phyloP scores from a whole-genome alignment of 2,113 vertebrate species.

The Dipodomys ordii region DNA sequence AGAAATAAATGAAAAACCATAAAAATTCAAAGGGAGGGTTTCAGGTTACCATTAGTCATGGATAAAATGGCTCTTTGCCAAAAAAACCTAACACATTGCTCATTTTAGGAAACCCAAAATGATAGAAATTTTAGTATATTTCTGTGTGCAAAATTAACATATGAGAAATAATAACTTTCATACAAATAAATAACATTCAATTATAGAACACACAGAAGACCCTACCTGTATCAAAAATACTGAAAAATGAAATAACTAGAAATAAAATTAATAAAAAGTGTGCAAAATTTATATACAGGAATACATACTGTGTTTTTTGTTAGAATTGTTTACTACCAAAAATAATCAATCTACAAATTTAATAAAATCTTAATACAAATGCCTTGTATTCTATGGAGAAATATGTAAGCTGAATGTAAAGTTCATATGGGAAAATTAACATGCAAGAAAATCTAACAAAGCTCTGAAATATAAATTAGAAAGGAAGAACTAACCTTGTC shows the following conservation, averaged over 20 bases:
- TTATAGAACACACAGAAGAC: not conserved
- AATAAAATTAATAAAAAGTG: not conserved
- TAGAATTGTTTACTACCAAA: not conserved
- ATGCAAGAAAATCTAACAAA: not conserved
- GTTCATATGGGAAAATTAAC: not conserved
- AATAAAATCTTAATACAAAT: not conserved
- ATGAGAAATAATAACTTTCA: slow-evolving; percentile 40
- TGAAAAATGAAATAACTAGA: not conserved
- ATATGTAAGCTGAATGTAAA: not conserved
- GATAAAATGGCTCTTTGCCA: slow-evolving; percentile 6
- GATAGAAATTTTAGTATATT: slow-evolving; percentile 29
- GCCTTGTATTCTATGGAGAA: not conserved
- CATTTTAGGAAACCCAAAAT: slow-evolving; percentile 5
- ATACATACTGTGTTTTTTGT: not conserved
- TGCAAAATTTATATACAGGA: slow-evolving; percentile 7
- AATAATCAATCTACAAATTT: slow-evolving; percentile 11
- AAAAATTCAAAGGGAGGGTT: slow-evolving; percentile 15
- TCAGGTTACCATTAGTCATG: slow-evolving; percentile 20
- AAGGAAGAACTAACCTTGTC: not conserved
- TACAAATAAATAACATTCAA: slow-evolving; percentile 2
- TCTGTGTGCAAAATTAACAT: slow-evolving; percentile 57
- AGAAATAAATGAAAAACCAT: slow-evolving; percentile 37
- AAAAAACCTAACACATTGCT: not conserved
- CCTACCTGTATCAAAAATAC: not conserved
- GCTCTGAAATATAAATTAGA: not conserved